These are phyloP conservation scores for Helarctos malayanus DNA, from an alignment of 2,797 vertebrate species.

Conservation along the genomic window DNA sequence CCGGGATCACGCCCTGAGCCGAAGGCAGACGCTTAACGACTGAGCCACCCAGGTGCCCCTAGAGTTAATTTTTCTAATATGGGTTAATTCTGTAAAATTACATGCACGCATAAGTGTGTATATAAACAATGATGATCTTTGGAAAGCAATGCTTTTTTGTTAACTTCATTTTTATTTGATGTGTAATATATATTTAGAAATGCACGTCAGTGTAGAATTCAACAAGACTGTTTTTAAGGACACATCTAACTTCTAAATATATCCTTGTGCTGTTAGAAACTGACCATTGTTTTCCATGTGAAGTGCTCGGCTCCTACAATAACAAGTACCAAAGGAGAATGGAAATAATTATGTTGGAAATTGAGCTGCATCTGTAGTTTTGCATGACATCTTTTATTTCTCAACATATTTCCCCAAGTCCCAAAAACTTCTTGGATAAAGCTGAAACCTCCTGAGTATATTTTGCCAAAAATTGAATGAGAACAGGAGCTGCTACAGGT, in stretches of 20 bases:
- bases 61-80: slow-evolving; percentile 19
- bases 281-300: slow-evolving; percentile 18
- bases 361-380: slow-evolving; percentile 63
- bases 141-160: background rate
- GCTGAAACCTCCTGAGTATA: background rate
- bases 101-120: background rate
- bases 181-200: background rate
- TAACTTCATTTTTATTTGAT: background rate
- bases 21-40: no score
- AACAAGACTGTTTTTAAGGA: slow-evolving; percentile 9
- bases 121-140: background rate
- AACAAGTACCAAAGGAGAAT: slow-evolving; percentile 27
- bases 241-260: background rate
- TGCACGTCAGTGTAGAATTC: background rate
- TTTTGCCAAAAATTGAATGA: slow-evolving; percentile 54
- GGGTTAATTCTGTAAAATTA: background rate
- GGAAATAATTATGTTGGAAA: slow-evolving; percentile 59
- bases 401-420: slow-evolving; percentile 42
- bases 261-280: background rate
- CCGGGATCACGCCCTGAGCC: no score
- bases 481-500: background rate
- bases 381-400: slow-evolving; percentile 62
- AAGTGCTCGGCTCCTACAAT: background rate
- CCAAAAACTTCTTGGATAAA: slow-evolving; percentile 59
- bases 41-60: no score